Base-by-base conservation (phyloP, 2,797 vertebrate species). In the Triplophysa yarkandensis region DNA sequence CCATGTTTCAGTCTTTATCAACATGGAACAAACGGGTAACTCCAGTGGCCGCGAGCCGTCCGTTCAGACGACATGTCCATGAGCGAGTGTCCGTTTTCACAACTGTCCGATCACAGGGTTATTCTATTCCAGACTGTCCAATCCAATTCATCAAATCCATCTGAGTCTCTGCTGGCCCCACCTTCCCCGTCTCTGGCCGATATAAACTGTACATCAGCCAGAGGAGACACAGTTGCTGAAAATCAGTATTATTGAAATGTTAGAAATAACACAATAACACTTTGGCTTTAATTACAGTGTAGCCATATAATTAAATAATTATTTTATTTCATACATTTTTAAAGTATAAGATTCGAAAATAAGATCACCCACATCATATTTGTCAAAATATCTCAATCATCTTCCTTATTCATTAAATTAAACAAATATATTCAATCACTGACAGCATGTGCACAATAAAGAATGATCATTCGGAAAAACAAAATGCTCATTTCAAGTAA, bases 81-180 rank as follows among this genome's bases (percentile, higher is more conserved):
- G n/a, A n/a, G n/a, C n/a, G n/a, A n/a, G 58, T 2, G 30, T 71
- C 69, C 21, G 19, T 52, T 52, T 41, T 73, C 23, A 34, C 50
- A 58, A 57, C 16, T 1, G 39, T 74, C 63, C 63, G 52, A 68
- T 81, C 68, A 81, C 68, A 81, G 68, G 39, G 46, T 81, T 73
- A 81, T 81, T 81, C 80, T 76, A 19, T 81, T 81, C 80, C 80
- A 81, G 27, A 81, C 80, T 1, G 80, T 81, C 80, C 80, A 79
- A 72, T 81, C 80, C 74, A 81, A 70, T 66, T 79, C 80, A 44
- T 81, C 77, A 21, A 81, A 81, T 74, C 80, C 80, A 43, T 81
- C 80, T 1, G 80, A 81, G 69, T 81, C 77, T 48, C 73, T 79
- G 70, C 70, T 81, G 77, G 80, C 77, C 34, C 80, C 80, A 17